phyloP scores from a whole-genome alignment of 2,888 invertebrate genomes.

The Caenorhabditis sp. region DNA sequence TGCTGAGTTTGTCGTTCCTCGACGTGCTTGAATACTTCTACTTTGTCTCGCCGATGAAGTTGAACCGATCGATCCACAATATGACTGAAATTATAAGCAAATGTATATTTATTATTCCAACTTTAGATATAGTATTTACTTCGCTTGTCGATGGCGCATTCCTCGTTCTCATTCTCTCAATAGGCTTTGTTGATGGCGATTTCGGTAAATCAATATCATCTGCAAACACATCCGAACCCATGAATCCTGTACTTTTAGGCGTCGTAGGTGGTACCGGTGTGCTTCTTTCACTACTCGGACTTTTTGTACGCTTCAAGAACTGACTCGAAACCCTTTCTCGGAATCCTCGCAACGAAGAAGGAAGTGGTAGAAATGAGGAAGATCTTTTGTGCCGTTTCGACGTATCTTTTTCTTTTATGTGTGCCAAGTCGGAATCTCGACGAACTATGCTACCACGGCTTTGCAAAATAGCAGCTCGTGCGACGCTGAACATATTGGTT shows the following conservation, averaged over 20 bases:
- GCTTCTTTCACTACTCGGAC: constrained; percentile 27
- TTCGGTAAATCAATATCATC: neutral
- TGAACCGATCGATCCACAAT: constrained; percentile 14
- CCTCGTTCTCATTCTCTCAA: neutral
- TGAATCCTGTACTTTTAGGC: neutral
- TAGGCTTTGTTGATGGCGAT: neutral
- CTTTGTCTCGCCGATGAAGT: constrained; percentile 30
- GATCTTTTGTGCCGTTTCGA: constrained; percentile 14
- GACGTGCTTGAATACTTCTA: constrained; percentile 15
- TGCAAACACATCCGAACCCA: constrained; percentile 4
- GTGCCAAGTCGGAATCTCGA: constrained; percentile 37
- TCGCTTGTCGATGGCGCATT: constrained; percentile 2
- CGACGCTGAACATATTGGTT: neutral
- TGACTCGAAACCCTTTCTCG: constrained; percentile 24
- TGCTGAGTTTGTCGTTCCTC: constrained; percentile 29
- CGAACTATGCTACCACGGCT: neutral
- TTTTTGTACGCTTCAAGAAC: constrained; percentile 30
- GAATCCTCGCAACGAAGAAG: constrained; percentile 21
- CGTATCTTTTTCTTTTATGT: neutral
- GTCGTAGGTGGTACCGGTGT: constrained; percentile 6
- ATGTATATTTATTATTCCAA: neutral
- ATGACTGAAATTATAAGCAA: neutral
- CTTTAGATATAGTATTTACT: neutral
- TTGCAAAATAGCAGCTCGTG: neutral
- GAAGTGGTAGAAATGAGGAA: constrained; percentile 24